Base-by-base conservation (phyloP, 2,888 invertebrate species). In the Cheilosia scutellata region DNA sequence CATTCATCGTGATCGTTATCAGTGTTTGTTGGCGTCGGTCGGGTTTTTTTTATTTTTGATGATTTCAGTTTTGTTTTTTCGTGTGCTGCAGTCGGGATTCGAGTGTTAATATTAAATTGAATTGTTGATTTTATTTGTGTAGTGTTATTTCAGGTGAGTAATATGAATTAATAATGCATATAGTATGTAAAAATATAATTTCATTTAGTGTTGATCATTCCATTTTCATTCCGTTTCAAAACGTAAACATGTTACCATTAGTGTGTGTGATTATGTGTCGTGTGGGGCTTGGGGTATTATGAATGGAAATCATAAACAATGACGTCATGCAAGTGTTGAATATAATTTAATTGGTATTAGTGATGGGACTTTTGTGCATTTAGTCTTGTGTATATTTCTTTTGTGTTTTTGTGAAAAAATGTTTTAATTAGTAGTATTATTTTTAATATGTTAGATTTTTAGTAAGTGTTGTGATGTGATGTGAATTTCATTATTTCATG, bases 401-500 rank as follows among this genome's bases (percentile, higher is more conserved):
- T 20, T 16, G 27, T 27, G n/a, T 51, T 51, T 51, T 51, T 51
- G 27, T 51, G 27, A 53, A 53, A n/a, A 53, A 29, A 29, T 11
- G 1, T 53, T 29, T 29, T 53, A 53, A 53, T 29, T 27, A 29
- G 53, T 53, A 53, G 29, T 29, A 29, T 53, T 29, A 53, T n/a
- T 53, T 53, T 29, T 51, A 53, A 29, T 53, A 53, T 29, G 51
- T 27, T 53, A 29, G 29, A 29, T 27, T 53, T 51, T 27, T 53
- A 53, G 29, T 53, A 25, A 53, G 53, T 53, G 29, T n/a, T n/a
- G 29, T 51, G 31, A 53, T 29, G n/a, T 53, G 53, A 53, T 4
- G 53, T 53, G 53, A 1, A 53, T n/a, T 53, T 53, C 9, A 29
- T 31, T 53, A 53, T 53, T 53, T 53, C 13, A n/a, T 53, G 53